Percentiles rank a stretch among this genome's conserved stretches.
Conservation (phyloP, 2,888 invertebrate genomes). For the Tillus elongatus region DNA sequence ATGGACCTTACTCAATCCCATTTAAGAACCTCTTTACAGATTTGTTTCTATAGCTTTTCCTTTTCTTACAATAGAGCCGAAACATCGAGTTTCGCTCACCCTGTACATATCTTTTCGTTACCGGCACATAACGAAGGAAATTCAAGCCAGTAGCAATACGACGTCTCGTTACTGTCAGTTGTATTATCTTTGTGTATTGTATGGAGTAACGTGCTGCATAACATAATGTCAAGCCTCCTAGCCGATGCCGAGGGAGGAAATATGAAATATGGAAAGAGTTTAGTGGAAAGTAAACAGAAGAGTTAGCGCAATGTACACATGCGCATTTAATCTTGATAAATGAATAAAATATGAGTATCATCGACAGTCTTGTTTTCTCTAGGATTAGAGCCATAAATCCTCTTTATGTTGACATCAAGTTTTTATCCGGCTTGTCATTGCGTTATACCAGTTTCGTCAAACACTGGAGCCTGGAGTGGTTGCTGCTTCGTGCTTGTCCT, state of each 20-base stretch:
- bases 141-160: no score
- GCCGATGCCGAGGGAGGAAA: neutral
- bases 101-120: no score
- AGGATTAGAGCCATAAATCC: constrained; percentile 24
- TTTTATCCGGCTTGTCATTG: constrained; percentile 23
- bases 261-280: constrained; percentile 3
- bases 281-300: constrained; percentile 4
- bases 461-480: constrained; percentile 16
- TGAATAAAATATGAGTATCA: constrained; percentile 26
- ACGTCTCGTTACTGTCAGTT: no score
- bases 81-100: no score
- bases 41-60: no score
- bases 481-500: constrained; percentile 14
- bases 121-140: no score
- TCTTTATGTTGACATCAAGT: constrained; percentile 24
- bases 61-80: no score
- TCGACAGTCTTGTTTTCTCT: constrained; percentile 24
- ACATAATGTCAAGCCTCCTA: no score
- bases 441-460: constrained; percentile 20
- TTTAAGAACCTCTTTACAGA: no score
- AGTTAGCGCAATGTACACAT: constrained; percentile 9
- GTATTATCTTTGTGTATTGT: no score
- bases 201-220: no score
- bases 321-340: constrained; percentile 16
- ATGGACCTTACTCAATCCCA: no score